Base-by-base conservation (phyloP, 2,888 invertebrate species). In the Aricia artaxerxes region DNA sequence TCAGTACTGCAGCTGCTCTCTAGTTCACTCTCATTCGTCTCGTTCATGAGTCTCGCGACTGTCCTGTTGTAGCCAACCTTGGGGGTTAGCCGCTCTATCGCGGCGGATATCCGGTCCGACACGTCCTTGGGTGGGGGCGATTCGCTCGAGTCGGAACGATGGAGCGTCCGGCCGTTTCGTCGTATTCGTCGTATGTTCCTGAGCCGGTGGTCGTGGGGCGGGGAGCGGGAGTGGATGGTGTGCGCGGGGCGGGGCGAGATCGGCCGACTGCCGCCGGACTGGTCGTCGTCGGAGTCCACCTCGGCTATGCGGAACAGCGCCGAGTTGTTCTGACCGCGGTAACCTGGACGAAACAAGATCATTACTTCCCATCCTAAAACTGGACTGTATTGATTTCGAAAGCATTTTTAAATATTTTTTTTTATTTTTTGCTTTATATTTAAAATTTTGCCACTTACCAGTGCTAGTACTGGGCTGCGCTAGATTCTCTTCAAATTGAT, bases 391-490 rank as follows among this genome's bases (percentile, higher is more conserved):
- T 49, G 2, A 49, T 49, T 49, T 49, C 9, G 49, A 49, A 49
- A 49, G 49, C 49, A 49, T 9, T 2, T 49, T 49, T 49, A 44
- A 11, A 11, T 0, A 6, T 9, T 31, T 64, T n/a, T 31, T 24
- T 7, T 6, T 38, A 1, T 72, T 5, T 72, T 72, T 4, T 38
- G n/a, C 31, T 75, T 60, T 24, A 24, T 24, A 24, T 24, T 24
- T 24, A 72, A n/a, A 53, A 24, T 57, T 72, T 49, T 35, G 49
- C 5, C 24, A 81, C 86, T 82, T 87, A 87, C 96, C 96, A 84
- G 96, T 96, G 85, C 96, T 96, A 75, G 96, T 96, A 86, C 96
- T 96, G 16, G 96, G 96, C 82, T 95, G 92, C 82, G 96, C 95
- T 84, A 95, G 87, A 83, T 95, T 94, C 79, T 94, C 94, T 31